Conservation (phyloP, 2,113 vertebrate species). For the Psephotus haematonotus region DNA sequence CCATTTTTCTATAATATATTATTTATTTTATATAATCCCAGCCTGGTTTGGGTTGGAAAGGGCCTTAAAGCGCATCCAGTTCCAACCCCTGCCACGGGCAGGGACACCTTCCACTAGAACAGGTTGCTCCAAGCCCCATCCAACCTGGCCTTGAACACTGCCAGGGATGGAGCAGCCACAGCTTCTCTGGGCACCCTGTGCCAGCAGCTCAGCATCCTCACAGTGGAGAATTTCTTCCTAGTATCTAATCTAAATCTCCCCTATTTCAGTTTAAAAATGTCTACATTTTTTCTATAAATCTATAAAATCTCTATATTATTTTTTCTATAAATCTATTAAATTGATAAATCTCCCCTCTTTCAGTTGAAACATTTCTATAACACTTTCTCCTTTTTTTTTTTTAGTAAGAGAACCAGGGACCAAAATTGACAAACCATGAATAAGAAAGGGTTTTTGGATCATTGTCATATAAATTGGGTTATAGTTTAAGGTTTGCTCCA, state of each 20-base stretch:
- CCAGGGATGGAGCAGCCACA: not conserved
- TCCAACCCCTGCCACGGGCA: too few relatives aligned
- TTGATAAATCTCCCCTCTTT: not conserved
- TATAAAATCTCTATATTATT: not conserved
- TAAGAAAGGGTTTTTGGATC: not conserved
- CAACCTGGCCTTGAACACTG: not conserved
- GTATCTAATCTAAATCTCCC: not conserved
- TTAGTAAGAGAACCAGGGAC: not conserved
- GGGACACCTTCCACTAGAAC: too few relatives aligned
- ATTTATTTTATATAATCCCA: not conserved
- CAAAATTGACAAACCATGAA: not conserved
- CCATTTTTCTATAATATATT: not conserved
- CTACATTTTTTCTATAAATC: not conserved
- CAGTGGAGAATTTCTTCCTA: not conserved
- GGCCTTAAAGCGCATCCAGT: too few relatives aligned
- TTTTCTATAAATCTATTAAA: not conserved
- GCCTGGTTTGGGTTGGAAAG: too few relatives aligned
- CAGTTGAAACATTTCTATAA: not conserved
- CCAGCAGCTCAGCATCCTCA: not conserved
- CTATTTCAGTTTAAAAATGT: not conserved
- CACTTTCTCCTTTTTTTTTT: not conserved
- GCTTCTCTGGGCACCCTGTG: not conserved
- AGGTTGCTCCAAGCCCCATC: too few relatives aligned
- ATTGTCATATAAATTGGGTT: not conserved
- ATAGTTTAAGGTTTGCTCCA: not conserved